Conservation (phyloP, 2,113 vertebrate species). For the Cyphomyrus discorhynchus region DNA sequence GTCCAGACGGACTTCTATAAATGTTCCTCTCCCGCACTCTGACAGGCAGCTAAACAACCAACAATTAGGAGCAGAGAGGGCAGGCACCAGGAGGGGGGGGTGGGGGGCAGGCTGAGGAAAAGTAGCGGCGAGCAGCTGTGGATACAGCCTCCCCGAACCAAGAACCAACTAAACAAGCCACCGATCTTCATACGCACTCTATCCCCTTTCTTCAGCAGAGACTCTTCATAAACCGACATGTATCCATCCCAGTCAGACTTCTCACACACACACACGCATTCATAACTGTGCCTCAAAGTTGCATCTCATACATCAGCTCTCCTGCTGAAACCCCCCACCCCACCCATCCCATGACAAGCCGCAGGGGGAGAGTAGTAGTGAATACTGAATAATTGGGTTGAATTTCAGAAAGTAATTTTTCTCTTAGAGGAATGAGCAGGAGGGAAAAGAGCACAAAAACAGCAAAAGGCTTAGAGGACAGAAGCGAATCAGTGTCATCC, state of each 20-base stretch:
- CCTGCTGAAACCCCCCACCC: too few species aligned
- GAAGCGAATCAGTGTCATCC: background rate
- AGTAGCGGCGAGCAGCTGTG: background rate
- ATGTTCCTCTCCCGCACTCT: background rate
- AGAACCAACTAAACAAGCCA: background rate
- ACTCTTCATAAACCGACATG: background rate
- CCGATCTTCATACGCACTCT: background rate
- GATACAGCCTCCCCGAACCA: background rate
- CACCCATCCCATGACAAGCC: background rate
- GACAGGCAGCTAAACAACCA: constrained; percentile 8
- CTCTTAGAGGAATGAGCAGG: background rate
- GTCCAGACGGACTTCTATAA: constrained; percentile 20
- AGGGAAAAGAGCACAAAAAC: background rate
- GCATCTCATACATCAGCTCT: background rate
- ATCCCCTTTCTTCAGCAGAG: background rate
- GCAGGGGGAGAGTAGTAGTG: background rate
- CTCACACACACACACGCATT: background rate
- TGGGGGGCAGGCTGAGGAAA: background rate
- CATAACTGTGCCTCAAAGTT: background rate
- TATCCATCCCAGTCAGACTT: background rate
- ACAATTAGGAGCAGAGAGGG: constrained; percentile 5
- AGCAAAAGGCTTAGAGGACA: background rate
- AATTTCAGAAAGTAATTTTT: background rate
- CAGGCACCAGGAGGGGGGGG: background rate
- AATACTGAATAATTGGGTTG: background rate